A percentile compares a stretch with the other conserved stretches of the same genome.
These are phyloP conservation scores for Olivierus martensii DNA, from an alignment of 1,140 invertebrate genomes.

Conservation along the genomic window DNA sequence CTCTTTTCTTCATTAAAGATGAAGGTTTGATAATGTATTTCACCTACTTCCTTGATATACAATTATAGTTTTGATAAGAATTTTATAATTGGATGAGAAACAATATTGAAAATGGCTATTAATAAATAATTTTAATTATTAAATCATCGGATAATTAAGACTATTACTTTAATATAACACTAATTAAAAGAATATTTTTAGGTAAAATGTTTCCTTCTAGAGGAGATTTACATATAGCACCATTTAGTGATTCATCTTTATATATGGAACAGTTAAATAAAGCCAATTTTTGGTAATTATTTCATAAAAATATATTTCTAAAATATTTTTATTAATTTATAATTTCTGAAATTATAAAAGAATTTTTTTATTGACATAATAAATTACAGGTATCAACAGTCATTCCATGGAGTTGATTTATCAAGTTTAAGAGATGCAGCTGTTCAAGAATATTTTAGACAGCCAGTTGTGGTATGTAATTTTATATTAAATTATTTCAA, in stretches of 20 bases:
- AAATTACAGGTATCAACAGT: constrained; percentile 64
- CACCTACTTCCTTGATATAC: too few relatives aligned
- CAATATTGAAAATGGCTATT: too few relatives aligned
- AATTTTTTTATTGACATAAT: constrained; percentile 2
- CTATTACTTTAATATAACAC: too few relatives aligned
- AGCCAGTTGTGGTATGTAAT: constrained; percentile 69
- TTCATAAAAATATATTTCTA: too few relatives aligned
- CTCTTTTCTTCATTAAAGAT: too few relatives aligned
- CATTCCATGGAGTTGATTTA: constrained; percentile 95
- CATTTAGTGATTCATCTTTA: constrained; percentile 93
- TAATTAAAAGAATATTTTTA: constrained; percentile 23
- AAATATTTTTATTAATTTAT: too few relatives aligned
- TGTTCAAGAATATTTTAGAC: constrained; percentile 94
- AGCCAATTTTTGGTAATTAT: constrained; percentile 91
- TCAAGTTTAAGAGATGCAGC: constrained; percentile 78
- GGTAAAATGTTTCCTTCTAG: constrained; percentile 89
- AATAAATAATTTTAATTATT: too few relatives aligned
- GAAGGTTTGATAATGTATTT: too few relatives aligned
- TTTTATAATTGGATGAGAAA: too few relatives aligned
- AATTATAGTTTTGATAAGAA: too few relatives aligned
- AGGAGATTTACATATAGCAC: constrained; percentile 94
- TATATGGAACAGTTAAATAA: constrained; percentile 98
- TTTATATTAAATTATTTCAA: not conserved
- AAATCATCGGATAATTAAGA: too few relatives aligned
- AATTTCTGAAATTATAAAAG: too few relatives aligned